Conservation (phyloP, 2,888 invertebrate species). For the Ophion slaviceki region DNA sequence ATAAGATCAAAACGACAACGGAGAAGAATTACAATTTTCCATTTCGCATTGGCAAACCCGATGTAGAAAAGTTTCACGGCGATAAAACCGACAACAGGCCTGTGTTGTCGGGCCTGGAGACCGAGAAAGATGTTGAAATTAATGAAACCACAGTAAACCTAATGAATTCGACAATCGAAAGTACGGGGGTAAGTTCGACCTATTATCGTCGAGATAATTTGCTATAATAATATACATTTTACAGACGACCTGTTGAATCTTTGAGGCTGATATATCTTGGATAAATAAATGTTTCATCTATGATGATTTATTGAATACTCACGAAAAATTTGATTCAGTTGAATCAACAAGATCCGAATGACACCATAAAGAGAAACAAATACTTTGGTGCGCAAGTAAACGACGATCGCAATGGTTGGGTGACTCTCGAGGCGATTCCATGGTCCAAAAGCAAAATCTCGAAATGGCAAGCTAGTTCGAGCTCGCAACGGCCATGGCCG, state of each 20-base stretch:
- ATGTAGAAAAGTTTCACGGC: slow-evolving; percentile 23
- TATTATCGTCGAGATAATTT: neutral
- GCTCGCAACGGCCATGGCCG: slow-evolving; percentile 81
- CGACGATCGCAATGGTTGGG: slow-evolving; percentile 91
- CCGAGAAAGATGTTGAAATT: slow-evolving; percentile 6
- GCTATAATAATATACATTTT: neutral
- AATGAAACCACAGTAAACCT: slow-evolving; percentile 48
- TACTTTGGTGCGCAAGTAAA: slow-evolving; percentile 85
- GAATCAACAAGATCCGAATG: slow-evolving; percentile 74
- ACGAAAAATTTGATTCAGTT: slow-evolving; percentile 59
- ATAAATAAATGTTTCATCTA: neutral
- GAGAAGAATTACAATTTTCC: slow-evolving; percentile 73
- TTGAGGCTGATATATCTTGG: neutral
- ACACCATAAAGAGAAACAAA: slow-evolving; percentile 80
- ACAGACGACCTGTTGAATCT: neutral
- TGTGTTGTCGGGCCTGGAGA: slow-evolving; percentile 30
- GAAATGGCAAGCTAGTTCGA: slow-evolving; percentile 89
- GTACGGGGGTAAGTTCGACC: slow-evolving; percentile 43
- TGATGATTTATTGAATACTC: neutral
- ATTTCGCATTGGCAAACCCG: slow-evolving; percentile 70
- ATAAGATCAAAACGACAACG: slow-evolving; percentile 84
- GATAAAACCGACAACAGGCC: slow-evolving; percentile 25
- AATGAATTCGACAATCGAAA: slow-evolving; percentile 65
- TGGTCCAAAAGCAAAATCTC: slow-evolving; percentile 93
- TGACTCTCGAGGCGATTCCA: slow-evolving; percentile 90